phyloP scores from a whole-genome alignment of 2,888 invertebrate species.

The Agrotis exclamationis region DNA sequence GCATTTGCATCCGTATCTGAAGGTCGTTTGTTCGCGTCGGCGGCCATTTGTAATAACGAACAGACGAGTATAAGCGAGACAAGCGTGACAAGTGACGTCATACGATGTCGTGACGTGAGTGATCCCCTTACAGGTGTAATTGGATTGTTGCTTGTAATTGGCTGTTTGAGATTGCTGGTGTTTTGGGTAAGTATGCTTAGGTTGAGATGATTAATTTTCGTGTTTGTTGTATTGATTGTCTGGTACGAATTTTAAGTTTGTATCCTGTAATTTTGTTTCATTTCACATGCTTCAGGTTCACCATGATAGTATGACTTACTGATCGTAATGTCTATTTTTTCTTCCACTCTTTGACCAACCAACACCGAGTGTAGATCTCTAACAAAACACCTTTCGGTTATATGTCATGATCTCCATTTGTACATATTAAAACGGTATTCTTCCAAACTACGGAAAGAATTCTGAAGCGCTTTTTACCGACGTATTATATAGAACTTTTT shows the following conservation, averaged over 20 bases:
- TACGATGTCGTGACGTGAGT: slow-evolving; percentile 18
- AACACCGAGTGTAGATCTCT: too few relatives aligned
- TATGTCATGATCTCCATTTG: too few relatives aligned
- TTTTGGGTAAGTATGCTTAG: not conserved
- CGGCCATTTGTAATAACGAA: slow-evolving; percentile 47
- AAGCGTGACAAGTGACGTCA: slow-evolving; percentile 10
- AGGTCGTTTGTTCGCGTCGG: slow-evolving; percentile 45
- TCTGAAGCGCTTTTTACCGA: not conserved
- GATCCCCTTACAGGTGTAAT: slow-evolving; percentile 29
- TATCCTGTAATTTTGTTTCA: not conserved
- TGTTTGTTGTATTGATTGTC: not conserved
- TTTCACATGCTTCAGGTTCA: not conserved
- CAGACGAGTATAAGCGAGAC: slow-evolving; percentile 34
- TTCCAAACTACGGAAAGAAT: not conserved
- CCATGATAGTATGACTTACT: not conserved
- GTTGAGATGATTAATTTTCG: not conserved
- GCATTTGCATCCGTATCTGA: slow-evolving; percentile 61
- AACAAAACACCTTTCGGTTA: too few relatives aligned
- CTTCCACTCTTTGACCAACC: too few relatives aligned
- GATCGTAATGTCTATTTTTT: too few relatives aligned
- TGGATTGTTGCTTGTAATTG: slow-evolving; percentile 28
- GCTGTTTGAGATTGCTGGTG: not conserved
- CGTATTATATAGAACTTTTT: too few relatives aligned
- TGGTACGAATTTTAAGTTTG: not conserved
- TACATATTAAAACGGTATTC: not conserved